These are phyloP conservation scores for Augiades crinisus DNA, from an alignment of 2,888 invertebrate genomes.

Conservation along the genomic window DNA sequence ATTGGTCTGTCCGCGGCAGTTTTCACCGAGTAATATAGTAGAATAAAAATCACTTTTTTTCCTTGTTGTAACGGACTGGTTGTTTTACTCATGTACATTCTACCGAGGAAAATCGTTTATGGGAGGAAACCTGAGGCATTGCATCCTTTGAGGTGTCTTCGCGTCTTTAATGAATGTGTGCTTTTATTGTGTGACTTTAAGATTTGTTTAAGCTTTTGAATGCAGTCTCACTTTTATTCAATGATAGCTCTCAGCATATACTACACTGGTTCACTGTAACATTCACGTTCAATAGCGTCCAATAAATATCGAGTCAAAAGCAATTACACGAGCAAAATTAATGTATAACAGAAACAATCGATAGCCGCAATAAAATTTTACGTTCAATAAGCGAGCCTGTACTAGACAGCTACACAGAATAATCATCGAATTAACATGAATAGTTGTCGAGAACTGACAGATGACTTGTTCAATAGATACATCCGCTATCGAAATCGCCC, in stretches of 20 bases:
- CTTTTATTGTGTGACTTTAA: too few relatives aligned
- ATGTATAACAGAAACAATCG: slow-evolving; percentile 26
- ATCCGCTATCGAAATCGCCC: slow-evolving; percentile 14
- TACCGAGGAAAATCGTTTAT: too few relatives aligned
- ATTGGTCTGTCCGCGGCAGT: neutral
- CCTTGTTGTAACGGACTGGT: too few relatives aligned
- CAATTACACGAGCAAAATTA: slow-evolving; percentile 21
- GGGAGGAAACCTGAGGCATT: too few relatives aligned
- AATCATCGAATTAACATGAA: slow-evolving; percentile 56
- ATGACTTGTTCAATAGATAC: slow-evolving; percentile 47
- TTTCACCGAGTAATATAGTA: too few relatives aligned
- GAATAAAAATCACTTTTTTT: too few relatives aligned
- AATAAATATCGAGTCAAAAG: slow-evolving; percentile 24
- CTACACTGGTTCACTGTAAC: slow-evolving; percentile 15
- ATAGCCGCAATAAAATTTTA: slow-evolving; percentile 24
- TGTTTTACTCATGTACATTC: too few relatives aligned
- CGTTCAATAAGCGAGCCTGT: slow-evolving; percentile 22
- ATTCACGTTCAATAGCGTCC: slow-evolving; percentile 14
- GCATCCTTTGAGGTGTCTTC: too few relatives aligned
- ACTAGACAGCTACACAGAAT: slow-evolving; percentile 40
- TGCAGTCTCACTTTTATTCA: too few relatives aligned
- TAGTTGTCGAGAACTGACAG: slow-evolving; percentile 57
- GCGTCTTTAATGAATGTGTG: too few relatives aligned
- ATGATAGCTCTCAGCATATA: too few relatives aligned
- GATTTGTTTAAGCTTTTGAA: too few relatives aligned